Evolutionary conservation across 2,113 vertebrate species (phyloP).

Genomic region (Pteruthius melanotis): DNA sequence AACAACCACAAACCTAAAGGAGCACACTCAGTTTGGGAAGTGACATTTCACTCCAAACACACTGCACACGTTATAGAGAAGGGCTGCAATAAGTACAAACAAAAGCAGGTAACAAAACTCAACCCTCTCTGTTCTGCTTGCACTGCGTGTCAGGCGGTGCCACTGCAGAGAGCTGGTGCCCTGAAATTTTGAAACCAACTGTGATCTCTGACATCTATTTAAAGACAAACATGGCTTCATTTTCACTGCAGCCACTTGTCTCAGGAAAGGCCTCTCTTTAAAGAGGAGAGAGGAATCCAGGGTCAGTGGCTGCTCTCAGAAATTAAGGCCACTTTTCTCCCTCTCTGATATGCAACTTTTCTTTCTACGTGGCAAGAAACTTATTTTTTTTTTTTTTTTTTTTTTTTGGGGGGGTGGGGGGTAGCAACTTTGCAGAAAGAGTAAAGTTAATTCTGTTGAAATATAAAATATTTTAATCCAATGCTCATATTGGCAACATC

Average conservation of each 20-base stretch:
- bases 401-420: no score
- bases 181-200: neutral
- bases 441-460: neutral
- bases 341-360: neutral
- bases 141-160: neutral
- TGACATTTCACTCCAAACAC: neutral
- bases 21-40: neutral
- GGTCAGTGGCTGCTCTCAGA: neutral
- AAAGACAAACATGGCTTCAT: neutral
- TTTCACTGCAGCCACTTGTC: neutral
- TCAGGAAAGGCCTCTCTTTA: neutral
- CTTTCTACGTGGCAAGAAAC: neutral
- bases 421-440: neutral
- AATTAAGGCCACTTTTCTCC: neutral
- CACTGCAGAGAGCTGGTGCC: neutral
- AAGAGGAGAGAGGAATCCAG: neutral
- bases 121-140: slow-evolving; percentile 14
- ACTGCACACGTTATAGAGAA: fast-evolving
- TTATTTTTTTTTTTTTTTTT: neutral
- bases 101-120: neutral
- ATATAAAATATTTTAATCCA: neutral
- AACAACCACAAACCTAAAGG: neutral
- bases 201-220: slow-evolving; percentile 2
- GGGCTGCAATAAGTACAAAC: neutral
- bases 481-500: neutral